Conservation (phyloP, 2,797 vertebrate genomes). For the Harpagifer antarcticus region DNA sequence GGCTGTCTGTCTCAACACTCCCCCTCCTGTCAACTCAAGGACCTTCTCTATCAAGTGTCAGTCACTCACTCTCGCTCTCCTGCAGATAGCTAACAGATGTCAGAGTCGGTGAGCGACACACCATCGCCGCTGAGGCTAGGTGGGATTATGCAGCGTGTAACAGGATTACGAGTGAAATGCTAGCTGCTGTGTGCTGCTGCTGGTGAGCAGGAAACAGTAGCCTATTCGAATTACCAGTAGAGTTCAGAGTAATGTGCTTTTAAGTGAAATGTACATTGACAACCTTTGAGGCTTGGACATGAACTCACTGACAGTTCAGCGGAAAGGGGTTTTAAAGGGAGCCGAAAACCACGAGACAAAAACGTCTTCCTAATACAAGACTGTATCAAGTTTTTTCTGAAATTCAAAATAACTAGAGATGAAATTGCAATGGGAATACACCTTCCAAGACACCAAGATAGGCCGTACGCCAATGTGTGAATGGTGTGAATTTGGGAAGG, state of each 20-base stretch:
- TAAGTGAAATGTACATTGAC: constrained; percentile 37
- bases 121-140: constrained; percentile 40
- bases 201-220: constrained; percentile 23
- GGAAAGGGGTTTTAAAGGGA: neutral
- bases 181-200: constrained; percentile 26
- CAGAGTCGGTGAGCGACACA: constrained; percentile 55
- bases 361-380: neutral
- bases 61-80: constrained; percentile 54
- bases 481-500: too few relatives aligned
- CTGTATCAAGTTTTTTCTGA: too few relatives aligned
- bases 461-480: too few relatives aligned
- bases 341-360: neutral
- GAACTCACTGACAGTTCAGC: neutral
- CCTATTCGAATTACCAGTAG: constrained; percentile 39
- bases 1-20: constrained; percentile 51
- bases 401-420: too few relatives aligned
- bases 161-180: constrained; percentile 71
- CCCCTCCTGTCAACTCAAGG: constrained; percentile 65
- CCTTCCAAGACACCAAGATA: too few relatives aligned
- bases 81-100: constrained; percentile 66
- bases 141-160: constrained; percentile 70
- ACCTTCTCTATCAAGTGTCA: constrained; percentile 68
- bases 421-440: too few relatives aligned
- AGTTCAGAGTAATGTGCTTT: constrained; percentile 25
- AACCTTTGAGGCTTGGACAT: constrained; percentile 19